phyloP scores from a whole-genome alignment of 2,888 invertebrate species.

The Eulithis prunata region DNA sequence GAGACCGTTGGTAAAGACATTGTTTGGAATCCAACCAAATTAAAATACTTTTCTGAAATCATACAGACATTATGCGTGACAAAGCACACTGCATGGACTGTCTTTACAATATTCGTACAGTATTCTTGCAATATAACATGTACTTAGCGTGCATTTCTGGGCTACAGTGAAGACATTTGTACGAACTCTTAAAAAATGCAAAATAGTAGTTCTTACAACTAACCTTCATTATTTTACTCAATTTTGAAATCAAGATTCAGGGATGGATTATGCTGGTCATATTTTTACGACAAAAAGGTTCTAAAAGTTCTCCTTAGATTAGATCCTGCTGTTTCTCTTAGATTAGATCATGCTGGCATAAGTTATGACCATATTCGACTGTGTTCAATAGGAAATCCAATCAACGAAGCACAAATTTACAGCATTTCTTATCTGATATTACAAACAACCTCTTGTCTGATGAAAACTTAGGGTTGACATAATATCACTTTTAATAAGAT shows the following conservation, averaged over 20 bases:
- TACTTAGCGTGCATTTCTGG: no score
- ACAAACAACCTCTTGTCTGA: no score
- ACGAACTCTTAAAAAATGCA: no score
- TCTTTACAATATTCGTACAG: slow-evolving; percentile 17
- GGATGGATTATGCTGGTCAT: slow-evolving; percentile 8
- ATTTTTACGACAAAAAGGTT: neutral
- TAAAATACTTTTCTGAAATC: slow-evolving; percentile 70
- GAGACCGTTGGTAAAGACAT: slow-evolving; percentile 69
- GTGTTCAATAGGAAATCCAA: neutral
- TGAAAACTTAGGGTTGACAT: no score
- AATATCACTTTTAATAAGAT: no score
- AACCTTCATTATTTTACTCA: slow-evolving; percentile 35
- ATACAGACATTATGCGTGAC: slow-evolving; percentile 55
- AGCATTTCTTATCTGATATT: neutral
- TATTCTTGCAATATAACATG: no score
- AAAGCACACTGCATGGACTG: slow-evolving; percentile 55
- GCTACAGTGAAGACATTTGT: no score
- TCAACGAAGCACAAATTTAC: neutral
- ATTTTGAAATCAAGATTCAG: slow-evolving; percentile 45
- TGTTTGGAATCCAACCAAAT: slow-evolving; percentile 76
- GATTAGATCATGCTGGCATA: no score
- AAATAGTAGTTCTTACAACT: no score
- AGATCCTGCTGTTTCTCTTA: neutral
- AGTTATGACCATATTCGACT: neutral
- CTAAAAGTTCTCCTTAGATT: neutral